Percentiles rank a stretch among this genome's conserved stretches.
These are phyloP conservation scores for Acleris laterana DNA, from an alignment of 2,888 invertebrate genomes.

Conservation along the genomic window DNA sequence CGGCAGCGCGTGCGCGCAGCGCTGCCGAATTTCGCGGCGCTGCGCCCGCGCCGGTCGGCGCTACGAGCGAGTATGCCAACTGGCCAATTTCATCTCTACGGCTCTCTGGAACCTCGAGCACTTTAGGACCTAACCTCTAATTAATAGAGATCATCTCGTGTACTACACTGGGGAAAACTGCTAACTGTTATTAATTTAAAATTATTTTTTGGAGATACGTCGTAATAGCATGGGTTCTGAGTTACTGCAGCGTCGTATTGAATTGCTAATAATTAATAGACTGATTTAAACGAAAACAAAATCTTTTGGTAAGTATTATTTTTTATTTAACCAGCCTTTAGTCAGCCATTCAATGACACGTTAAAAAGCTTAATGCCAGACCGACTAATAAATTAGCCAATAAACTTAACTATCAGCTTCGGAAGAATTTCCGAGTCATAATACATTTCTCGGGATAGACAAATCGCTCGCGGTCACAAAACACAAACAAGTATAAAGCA, in stretches of 20 bases:
- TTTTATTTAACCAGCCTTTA: neutral
- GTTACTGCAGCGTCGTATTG: no score
- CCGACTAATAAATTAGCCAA: neutral
- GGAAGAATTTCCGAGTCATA: neutral
- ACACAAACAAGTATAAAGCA: conserved; percentile 11
- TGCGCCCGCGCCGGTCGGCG: conserved; percentile 38
- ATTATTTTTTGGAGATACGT: no score
- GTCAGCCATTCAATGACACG: neutral
- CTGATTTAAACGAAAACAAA: no score
- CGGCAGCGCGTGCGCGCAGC: conserved; percentile 44
- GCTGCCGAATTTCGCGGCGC: conserved; percentile 52
- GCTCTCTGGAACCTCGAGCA: no score
- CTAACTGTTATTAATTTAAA: no score
- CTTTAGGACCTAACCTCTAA: no score
- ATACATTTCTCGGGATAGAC: conserved; percentile 16
- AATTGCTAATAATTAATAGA: no score
- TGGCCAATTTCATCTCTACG: conserved; percentile 7
- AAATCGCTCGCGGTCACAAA: conserved; percentile 20
- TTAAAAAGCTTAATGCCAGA: neutral
- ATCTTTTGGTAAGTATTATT: no score
- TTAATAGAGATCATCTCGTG: no score
- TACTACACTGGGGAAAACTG: no score
- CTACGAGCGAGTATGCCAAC: no score
- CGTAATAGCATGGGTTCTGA: no score
- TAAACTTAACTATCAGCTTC: neutral